Evolutionary conservation across 2,113 vertebrate species (phyloP), one percentile per base, ranked within the genome.

Genomic region (Ardeotis arabs): DNA sequence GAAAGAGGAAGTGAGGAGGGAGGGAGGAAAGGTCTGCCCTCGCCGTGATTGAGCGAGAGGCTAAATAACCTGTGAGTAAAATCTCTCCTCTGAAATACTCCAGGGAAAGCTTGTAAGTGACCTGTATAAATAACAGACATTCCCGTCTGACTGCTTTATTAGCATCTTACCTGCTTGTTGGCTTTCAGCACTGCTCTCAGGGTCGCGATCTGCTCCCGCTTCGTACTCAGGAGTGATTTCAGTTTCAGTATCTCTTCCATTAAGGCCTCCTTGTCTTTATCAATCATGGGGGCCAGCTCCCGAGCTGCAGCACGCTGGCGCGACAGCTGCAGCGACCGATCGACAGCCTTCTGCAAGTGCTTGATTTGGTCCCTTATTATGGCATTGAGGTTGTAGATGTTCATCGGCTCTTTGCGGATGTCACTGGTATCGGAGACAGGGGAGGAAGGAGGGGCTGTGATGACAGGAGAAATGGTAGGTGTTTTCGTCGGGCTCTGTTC

Each of bases 321-420:
- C 8, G 99, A 99, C 81, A 99, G 98, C 97, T 99, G 99, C 93
- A 99, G 97, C 0, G 99, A 99, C 89, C 99, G 98, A 80, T 99
- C 99, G 5, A 99, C 99, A 2, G 99, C 99, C 96, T 99, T 99
- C 98, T 99, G 99, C 81, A 99, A 98, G 90, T 99, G 99, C 96
- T 99, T 99, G 96, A 99, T 99, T 98, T 99, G 99, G 98, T 99
- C 99, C 97, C 99, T 98, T 96, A 99, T 99, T 82, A 99, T 99
- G 97, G 99, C 99, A 29, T 99, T 99, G 91, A 99, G 98, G 98
- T 99, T 99, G 96, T 99, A 99, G 98, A 99, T 99, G 94, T 99
- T 99, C 99, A 99, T 99, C 18, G 99, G 99, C 98, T 99, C 99
- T 96, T 99, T 99, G 59, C 99, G 98, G 94, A 99, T 98, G 97